Evolutionary conservation across 2,888 invertebrate genomes (phyloP).

Genomic region (Archips crataeganus): DNA sequence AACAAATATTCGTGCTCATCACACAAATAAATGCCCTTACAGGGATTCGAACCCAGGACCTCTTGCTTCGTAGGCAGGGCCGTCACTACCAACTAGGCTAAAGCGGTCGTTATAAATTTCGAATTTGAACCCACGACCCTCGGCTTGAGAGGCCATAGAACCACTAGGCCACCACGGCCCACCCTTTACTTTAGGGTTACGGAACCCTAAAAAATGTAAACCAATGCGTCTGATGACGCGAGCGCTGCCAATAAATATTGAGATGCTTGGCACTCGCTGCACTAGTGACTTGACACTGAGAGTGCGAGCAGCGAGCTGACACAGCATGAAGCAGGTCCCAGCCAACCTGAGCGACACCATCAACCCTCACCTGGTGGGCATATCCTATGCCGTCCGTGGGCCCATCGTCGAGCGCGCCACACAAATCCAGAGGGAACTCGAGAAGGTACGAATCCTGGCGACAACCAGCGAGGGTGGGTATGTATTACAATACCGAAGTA

Average conservation of each 20-base stretch:
- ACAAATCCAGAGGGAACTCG: conserved; percentile 90
- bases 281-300: neutral
- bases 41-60: too few relatives aligned
- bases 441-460: conserved; percentile 70
- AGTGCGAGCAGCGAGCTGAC: neutral
- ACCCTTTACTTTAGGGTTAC: too few relatives aligned
- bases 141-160: too few relatives aligned
- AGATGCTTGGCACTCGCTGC: neutral
- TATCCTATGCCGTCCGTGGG: conserved; percentile 94
- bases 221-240: neutral
- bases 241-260: conserved; percentile 4
- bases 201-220: neutral
- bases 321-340: conserved; percentile 59
- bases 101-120: too few relatives aligned
- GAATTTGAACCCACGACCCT: too few relatives aligned
- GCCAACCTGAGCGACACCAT: conserved; percentile 81
- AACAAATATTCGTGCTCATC: too few relatives aligned
- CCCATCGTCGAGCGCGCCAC: conserved; percentile 90
- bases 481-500: too few relatives aligned
- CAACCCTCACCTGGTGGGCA: conserved; percentile 89
- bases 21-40: too few relatives aligned
- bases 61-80: too few relatives aligned
- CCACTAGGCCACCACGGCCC: too few relatives aligned
- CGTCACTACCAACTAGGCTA: too few relatives aligned
- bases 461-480: too few relatives aligned